Evolutionary conservation across 2,888 invertebrate genomes (phyloP), one percentile per base, ranked within the genome.

Genomic region (Eupithecia tripunctaria): DNA sequence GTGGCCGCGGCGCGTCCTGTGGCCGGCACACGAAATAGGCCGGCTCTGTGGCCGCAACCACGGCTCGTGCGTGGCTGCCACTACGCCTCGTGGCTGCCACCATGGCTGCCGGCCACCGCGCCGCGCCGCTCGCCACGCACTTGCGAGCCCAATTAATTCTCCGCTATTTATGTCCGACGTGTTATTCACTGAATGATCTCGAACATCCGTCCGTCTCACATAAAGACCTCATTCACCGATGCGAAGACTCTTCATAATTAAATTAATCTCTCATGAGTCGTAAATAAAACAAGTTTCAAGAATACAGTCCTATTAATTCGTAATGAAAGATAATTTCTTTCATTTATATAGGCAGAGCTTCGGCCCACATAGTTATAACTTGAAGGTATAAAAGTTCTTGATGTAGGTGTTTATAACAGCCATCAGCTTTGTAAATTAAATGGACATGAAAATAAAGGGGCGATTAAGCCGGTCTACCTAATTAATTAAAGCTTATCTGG

Each of bases 401-500:
- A 88, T 87, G 87, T 86, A 86, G 86, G 86, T 88, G 88, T 88
- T 88, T 88, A 89, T 89, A 86, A 85, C 86, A 86, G 83, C 85
- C 87, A 85, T 85, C 85, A 84, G 86, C 84, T 86, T 85, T 87
- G 88, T 88, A 88, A 88, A 89, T 89, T 88, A 86, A 88, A 87
- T 86, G 86, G 84, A 88, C 86, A 88, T 83, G 87, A 86, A 88
- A 84, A 87, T 86, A 88, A 86, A 86, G 85, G 86, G 85, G 86
- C 87, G 87, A 88, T 87, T 87, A 87, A 86, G 84, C 82, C 80
- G 82, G 82, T 83, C 87, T 85, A 84, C 87, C 88, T 88, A 89
- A 89, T 89, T 89, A 89, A 89, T 89, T 88, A 88, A 85, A 82
- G 86, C 85, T 89, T 89, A 89, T 89, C 88, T 80, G 76, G 69